Evolutionary conservation across 2,888 invertebrate species (phyloP), one percentile per base, ranked within the genome.

Genomic region (Margaritifera margaritifera): DNA sequence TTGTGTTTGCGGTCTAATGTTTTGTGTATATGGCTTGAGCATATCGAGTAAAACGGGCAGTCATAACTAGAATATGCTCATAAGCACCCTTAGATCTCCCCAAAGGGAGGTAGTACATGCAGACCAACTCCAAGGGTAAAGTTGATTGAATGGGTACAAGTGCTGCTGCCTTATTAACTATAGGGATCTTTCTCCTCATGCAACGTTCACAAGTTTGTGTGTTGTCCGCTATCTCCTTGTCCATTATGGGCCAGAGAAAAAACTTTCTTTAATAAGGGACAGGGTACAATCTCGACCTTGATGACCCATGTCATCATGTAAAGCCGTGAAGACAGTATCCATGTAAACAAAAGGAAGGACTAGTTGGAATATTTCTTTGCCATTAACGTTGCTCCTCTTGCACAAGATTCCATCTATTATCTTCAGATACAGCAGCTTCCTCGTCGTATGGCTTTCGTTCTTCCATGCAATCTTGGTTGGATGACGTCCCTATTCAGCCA

Each of bases 211-310:
- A 71, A 1, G 58, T 20, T 19, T 63, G 22, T 1, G 67, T 51
- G 8, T 56, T 20, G 18, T 31, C n/a, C 24, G 27, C 52, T 11
- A 69, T 57, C 20, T 66, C 59, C 11, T 22, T 53, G 19, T 68
- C 57, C 56, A 74, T 27, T 2, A 63, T 60, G 18, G 74, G 70
- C 68, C 73, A 73, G 31, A 50, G 65, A n/a, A n/a, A 51, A 68
- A 74, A 20, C 66, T 8, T 6, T 50, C 25, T 24, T 53, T 62
- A 20, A 66, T 11, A 19, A 75, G 52, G 15, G 56, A 69, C 4
- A 22, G 11, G 4, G 74, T 72, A n/a, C 67, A 6, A 42, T 77
- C 74, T n/a, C 72, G 25, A 27, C 77, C 67, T 55, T 67, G 67
- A 20, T 62, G 56, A 20, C 67, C 67, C 15, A 20, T 19, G 4